Evolutionary conservation across 2,888 invertebrate genomes (phyloP).

Genomic region (Nephrotoma guestfalica): DNA sequence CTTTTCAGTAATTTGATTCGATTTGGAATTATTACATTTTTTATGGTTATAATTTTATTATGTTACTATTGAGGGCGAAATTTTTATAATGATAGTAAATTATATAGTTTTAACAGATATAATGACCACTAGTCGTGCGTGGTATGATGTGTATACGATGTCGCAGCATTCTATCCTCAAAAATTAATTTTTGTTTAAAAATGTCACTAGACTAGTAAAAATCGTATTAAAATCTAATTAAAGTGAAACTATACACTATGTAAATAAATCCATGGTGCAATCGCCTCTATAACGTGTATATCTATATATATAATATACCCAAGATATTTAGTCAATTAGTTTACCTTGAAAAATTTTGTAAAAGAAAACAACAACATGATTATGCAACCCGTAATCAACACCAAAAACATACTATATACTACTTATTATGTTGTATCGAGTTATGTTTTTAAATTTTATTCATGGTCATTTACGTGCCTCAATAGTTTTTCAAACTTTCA

Average conservation of each 20-base stretch:
- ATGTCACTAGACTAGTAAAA: background rate
- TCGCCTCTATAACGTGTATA: background rate
- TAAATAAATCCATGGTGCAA: background rate
- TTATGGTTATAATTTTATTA: background rate
- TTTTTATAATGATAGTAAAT: background rate
- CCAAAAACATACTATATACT: background rate
- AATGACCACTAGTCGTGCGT: background rate
- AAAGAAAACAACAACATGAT: background rate
- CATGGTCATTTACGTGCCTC: background rate
- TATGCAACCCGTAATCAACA: background rate
- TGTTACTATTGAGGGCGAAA: background rate
- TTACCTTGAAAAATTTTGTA: background rate
- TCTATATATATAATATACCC: background rate
- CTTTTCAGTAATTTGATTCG: background rate
- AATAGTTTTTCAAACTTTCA: background rate
- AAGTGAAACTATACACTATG: background rate
- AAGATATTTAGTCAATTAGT: background rate
- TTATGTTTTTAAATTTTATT: background rate
- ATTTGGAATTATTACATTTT: background rate
- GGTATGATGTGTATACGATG: background rate
- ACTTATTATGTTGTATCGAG: background rate
- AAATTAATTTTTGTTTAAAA: background rate
- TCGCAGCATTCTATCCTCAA: background rate
- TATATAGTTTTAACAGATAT: background rate
- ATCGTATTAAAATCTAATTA: background rate